Base-by-base conservation (phyloP, 2,888 invertebrate genomes). In the Halictus quadricinctus region DNA sequence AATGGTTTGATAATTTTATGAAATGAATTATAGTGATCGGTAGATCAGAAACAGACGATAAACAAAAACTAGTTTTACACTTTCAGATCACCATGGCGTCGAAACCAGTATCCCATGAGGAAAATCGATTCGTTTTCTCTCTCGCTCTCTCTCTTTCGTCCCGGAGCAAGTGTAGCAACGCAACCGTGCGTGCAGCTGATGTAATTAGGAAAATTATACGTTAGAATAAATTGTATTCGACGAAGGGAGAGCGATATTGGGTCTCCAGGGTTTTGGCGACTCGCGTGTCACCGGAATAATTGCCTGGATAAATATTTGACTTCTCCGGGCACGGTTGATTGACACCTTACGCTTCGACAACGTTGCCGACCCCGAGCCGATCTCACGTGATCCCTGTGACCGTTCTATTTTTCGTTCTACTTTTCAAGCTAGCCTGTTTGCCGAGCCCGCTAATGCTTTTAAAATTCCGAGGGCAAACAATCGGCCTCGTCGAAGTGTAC, bases 391-490 rank as follows among this genome's bases (percentile, higher is more conserved):
- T 77, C 84, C 66, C 72, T 58, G 36, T 43, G 43, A 54, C 41
- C 78, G 36, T 82, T 29, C 29, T 83, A 69, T 64, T 78, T 74
- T 66, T 73, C 36, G 76, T 58, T 58, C 48, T 50, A 70, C 70
- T 82, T 79, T 81, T n/a, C 64, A 66, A 54, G 41, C 46, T 21
- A 50, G 48, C 86, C 66, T 84, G 82, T 90, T 90, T 90, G 83
- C 74, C 58, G 70, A 84, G 79, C 18, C 80, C 81, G 87, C 88
- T 86, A 89, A 89, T 83, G 91, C 89, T 87, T 88, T 86, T 89
- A 88, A 90, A 90, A 90, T 90, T 88, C 84, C 70, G 78, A 73
- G 76, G 60, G 78, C 85, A 84, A 88, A 90, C 90, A 85, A 76
- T 77, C 21, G 70, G 60, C 50, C 48, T 69, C 12, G 64, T 72